A percentile compares a stretch with the other conserved stretches of the same genome.
These are phyloP conservation scores for Gonatopus flavifemur DNA, from an alignment of 1,140 invertebrate species.

Conservation along the genomic window DNA sequence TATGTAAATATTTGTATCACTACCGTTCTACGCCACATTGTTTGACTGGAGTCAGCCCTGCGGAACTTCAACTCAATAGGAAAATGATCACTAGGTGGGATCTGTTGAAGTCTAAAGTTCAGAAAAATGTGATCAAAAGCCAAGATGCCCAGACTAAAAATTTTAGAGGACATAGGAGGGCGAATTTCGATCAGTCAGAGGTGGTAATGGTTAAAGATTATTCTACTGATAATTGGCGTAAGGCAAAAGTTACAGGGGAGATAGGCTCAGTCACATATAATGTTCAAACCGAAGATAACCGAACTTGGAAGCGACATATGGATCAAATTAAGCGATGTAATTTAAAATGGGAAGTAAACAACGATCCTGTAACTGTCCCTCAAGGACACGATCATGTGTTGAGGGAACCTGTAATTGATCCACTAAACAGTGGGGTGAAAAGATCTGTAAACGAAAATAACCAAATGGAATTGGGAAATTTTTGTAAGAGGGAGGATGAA, in stretches of 20 bases:
- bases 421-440: too few species aligned
- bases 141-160: slow-evolving; percentile 14
- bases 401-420: too few species aligned
- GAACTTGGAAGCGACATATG: slow-evolving; percentile 23
- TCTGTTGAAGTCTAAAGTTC: slow-evolving; percentile 12
- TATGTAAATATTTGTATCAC: too few species aligned
- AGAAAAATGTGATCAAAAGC: slow-evolving; percentile 8
- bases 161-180: slow-evolving; percentile 19
- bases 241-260: slow-evolving; percentile 12
- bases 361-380: too few species aligned
- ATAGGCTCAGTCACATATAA: slow-evolving; percentile 23
- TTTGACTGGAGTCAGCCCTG: too few species aligned
- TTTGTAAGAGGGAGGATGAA: too few species aligned
- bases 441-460: too few species aligned
- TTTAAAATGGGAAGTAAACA: too few species aligned
- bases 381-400: too few species aligned
- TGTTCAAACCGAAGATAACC: slow-evolving; percentile 17
- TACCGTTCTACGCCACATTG: slow-evolving; percentile 19
- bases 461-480: too few species aligned
- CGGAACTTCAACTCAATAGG: slow-evolving; percentile 12
- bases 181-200: slow-evolving; percentile 12
- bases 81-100: slow-evolving; percentile 20
- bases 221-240: slow-evolving; percentile 19
- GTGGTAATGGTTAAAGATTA: slow-evolving; percentile 26
- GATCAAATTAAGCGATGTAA: slow-evolving; percentile 21